Conservation (phyloP, 2,113 vertebrate species). For the Lathamus discolor region DNA sequence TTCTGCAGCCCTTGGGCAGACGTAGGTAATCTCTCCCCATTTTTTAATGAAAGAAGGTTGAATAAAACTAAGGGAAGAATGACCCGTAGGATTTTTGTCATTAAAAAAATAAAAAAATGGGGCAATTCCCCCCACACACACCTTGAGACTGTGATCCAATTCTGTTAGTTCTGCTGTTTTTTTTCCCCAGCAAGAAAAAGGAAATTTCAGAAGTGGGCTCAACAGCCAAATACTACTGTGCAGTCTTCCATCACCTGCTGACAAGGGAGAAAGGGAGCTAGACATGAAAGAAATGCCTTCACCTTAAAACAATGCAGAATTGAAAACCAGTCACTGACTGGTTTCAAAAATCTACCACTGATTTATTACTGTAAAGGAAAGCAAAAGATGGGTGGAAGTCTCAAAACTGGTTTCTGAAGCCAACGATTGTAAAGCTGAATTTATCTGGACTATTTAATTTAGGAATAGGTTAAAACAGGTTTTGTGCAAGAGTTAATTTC, state of each 20-base stretch:
- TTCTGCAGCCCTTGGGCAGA: background rate
- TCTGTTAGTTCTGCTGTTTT: background rate
- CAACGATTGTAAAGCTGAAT: background rate
- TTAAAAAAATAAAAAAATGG: background rate
- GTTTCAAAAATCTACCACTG: background rate
- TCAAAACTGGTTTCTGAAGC: background rate
- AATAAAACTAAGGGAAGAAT: background rate
- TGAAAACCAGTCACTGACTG: background rate
- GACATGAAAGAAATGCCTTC: background rate
- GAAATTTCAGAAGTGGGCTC: background rate
- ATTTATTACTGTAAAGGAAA: background rate
- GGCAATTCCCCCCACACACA: background rate
- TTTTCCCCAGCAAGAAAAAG: background rate
- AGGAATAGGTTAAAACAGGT: background rate
- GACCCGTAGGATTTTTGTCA: background rate
- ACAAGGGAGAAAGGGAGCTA: background rate
- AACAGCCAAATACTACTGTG: background rate
- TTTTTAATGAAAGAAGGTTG: background rate
- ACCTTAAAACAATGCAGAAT: background rate
- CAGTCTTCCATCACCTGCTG: background rate
- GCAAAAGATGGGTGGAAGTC: background rate
- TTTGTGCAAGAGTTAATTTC: background rate
- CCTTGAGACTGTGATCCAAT: background rate
- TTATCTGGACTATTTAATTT: background rate
- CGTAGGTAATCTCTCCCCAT: background rate